Evolutionary conservation across 2,888 invertebrate genomes (phyloP).

Genomic region (Caradrina clavipalpis): DNA sequence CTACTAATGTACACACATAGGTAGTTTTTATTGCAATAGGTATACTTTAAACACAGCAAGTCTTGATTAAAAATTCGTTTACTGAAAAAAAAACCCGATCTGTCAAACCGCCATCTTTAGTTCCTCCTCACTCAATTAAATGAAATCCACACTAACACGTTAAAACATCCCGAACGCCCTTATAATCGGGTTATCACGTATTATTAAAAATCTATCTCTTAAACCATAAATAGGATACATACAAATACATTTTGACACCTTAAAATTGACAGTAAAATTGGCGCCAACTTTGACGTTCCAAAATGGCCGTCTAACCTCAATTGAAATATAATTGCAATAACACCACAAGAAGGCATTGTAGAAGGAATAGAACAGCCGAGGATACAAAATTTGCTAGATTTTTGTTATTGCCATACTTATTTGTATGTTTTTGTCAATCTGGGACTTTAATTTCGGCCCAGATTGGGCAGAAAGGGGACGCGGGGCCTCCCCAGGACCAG

Average conservation of each 20-base stretch:
- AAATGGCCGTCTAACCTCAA: constrained; percentile 70
- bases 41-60: constrained; percentile 59
- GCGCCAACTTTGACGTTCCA: constrained; percentile 68
- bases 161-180: constrained; percentile 38
- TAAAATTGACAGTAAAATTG: constrained; percentile 65
- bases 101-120: constrained; percentile 19
- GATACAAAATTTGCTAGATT: constrained; percentile 66
- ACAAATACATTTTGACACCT: constrained; percentile 63
- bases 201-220: constrained; percentile 44
- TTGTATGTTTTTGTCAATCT: constrained; percentile 79
- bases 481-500: constrained; percentile 96
- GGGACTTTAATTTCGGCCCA: constrained; percentile 93
- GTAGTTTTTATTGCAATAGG: constrained; percentile 53
- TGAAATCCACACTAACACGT: constrained; percentile 30
- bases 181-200: constrained; percentile 37
- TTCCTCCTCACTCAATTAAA: background rate
- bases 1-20: constrained; percentile 44
- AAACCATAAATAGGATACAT: constrained; percentile 50
- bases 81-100: constrained; percentile 39
- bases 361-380: constrained; percentile 68
- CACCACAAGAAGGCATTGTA: constrained; percentile 72
- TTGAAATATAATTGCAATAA: constrained; percentile 68
- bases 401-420: constrained; percentile 55
- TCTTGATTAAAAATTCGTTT: constrained; percentile 62
- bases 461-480: constrained; percentile 94